Evolutionary conservation across 2,797 vertebrate genomes (phyloP), one percentile per base, ranked within the genome.

Genomic region (Aldrovandia affinis): DNA sequence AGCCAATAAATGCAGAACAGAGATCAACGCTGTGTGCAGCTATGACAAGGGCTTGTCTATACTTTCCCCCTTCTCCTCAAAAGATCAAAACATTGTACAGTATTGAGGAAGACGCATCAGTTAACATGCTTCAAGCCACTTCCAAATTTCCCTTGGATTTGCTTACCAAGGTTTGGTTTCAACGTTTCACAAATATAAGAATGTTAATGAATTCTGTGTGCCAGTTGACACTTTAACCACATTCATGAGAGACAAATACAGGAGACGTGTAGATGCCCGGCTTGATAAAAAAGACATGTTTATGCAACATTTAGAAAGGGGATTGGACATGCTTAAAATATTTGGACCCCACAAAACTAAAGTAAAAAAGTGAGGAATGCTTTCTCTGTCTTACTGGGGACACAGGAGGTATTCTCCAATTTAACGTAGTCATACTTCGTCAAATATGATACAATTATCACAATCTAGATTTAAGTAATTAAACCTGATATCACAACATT

Each of bases 1-100:
- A 42, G 39, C 50, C 57, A 86, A 90, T 87, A 86, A 90, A 93
- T 93, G 93, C 90, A 94, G 92, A 94, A 93, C 89, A 86, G 89
- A 92, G 89, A 93, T 55, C 79, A 78, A n/a, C 59, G 70, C 33
- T 80, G 70, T 80, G 59, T 39, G 79, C 42, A 68, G 10, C 6
- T 63, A 52, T 36, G 10, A 81, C 55, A 80, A 80, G 59, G 33
- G 39, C 65, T 42, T 70, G 30, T 36, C 33, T 20, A 78, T 42
- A n/a, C 22, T 25, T 81, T 80, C 33, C 42, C 33, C 42, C 36
- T 52, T 36, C 81, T 42, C 42, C 47, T 65, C 15, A 30, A 70
- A 73, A 83, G 44, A 30, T 68, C 61, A 30, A 22, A 80, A 44
- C 18, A 78, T 39, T 44, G 3, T 28, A 47, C 47, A 52, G 77